Percentiles rank a stretch among this genome's conserved stretches.
Evolutionary conservation across 1,140 invertebrate genomes (phyloP).

Genomic region (Phenacoccus solenopsis): DNA sequence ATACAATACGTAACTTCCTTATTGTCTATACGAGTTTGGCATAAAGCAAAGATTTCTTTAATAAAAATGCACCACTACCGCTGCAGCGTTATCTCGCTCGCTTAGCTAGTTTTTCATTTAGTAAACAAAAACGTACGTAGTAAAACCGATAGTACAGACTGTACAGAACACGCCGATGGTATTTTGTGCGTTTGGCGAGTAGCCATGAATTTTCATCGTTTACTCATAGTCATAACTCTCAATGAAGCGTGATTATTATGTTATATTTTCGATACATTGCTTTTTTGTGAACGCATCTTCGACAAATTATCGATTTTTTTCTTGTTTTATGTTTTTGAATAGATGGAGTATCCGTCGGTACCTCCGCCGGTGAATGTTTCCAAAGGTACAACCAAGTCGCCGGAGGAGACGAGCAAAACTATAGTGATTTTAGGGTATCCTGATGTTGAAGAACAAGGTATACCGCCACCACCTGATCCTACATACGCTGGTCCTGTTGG

Average conservation of each 20-base stretch:
- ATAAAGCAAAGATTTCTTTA: too few species aligned
- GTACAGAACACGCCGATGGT: background rate
- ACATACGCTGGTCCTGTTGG: background rate
- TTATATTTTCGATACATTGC: too few species aligned
- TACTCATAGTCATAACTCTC: background rate
- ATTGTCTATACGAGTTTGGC: too few species aligned
- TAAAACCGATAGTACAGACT: background rate
- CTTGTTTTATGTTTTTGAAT: too few species aligned
- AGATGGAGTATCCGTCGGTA: background rate
- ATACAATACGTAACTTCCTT: too few species aligned
- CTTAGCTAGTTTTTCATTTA: too few species aligned
- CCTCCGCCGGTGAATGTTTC: background rate
- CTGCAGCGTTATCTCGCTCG: too few species aligned
- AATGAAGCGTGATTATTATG: too few species aligned
- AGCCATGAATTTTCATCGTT: background rate
- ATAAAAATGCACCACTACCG: too few species aligned
- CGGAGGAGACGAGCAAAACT: slow-evolving; percentile 4
- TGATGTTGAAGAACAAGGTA: background rate
- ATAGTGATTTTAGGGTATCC: background rate
- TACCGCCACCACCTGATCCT: background rate
- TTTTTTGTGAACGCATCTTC: too few species aligned
- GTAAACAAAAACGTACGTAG: too few species aligned
- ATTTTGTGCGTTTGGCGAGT: background rate
- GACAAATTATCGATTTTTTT: background rate
- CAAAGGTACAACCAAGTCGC: background rate